These are phyloP conservation scores for Hucho hucho DNA, from an alignment of 2,113 vertebrate species.

Conservation along the genomic window DNA sequence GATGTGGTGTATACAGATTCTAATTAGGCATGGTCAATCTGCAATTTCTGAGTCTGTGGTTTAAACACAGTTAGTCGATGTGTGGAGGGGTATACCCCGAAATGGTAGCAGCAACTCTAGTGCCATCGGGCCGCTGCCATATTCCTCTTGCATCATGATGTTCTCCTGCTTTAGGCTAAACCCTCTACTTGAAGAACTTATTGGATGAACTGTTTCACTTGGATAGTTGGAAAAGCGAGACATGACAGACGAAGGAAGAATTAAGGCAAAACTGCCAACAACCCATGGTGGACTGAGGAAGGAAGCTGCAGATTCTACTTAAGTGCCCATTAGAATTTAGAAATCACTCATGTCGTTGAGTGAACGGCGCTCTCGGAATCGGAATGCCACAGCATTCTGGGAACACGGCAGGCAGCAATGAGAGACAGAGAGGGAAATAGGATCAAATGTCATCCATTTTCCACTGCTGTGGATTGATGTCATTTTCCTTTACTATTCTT, in stretches of 20 bases:
- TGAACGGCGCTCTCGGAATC: conserved; percentile 34
- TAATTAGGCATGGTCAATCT: neutral
- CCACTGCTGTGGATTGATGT: conserved; percentile 46
- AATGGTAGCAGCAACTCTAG: conserved; percentile 16
- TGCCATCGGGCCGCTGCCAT: conserved; percentile 13
- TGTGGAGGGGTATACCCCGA: neutral
- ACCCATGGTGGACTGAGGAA: conserved; percentile 35
- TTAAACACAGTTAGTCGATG: neutral
- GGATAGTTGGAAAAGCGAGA: conserved; percentile 56
- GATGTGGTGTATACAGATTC: neutral
- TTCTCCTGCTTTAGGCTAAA: conserved; percentile 22
- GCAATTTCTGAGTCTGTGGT: neutral
- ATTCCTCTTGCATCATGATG: conserved; percentile 30
- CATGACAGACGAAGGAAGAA: conserved; percentile 92
- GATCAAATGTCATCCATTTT: conserved; percentile 60
- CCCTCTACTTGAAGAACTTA: conserved; percentile 43
- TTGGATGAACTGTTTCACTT: conserved; percentile 47
- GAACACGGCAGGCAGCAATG: conserved; percentile 13
- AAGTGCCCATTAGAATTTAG: conserved; percentile 58
- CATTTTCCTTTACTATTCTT: conserved; percentile 59
- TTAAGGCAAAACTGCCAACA: conserved; percentile 74
- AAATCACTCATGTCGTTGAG: conserved; percentile 52
- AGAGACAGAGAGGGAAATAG: conserved; percentile 3
- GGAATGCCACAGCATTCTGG: conserved; percentile 31
- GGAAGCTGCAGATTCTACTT: conserved; percentile 46